phyloP scores from a whole-genome alignment of 2,113 vertebrate species.

The Illadopsis cleaveri region DNA sequence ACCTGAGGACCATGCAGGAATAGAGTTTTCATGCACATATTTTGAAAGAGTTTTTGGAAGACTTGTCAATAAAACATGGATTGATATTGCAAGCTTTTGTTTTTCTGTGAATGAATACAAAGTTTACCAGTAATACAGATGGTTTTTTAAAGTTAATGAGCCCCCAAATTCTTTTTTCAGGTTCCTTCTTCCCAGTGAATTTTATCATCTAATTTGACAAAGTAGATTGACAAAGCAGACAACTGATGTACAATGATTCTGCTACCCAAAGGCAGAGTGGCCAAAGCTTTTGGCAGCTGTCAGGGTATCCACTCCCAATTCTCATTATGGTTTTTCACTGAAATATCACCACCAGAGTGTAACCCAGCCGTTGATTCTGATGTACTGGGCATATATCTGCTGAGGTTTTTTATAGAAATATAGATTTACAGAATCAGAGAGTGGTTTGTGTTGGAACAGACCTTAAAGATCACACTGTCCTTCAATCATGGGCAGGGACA shows the following conservation, averaged over 20 bases:
- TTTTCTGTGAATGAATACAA: rapidly evolving
- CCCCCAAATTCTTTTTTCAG: neutral
- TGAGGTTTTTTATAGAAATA: neutral
- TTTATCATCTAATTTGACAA: neutral
- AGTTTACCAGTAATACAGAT: neutral
- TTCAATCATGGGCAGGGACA: rapidly evolving
- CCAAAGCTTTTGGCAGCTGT: neutral
- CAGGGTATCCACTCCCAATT: rapidly evolving
- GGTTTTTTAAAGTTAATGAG: neutral
- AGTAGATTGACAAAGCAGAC: neutral
- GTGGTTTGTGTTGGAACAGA: neutral
- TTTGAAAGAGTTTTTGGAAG: neutral
- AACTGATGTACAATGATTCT: neutral
- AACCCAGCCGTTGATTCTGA: neutral
- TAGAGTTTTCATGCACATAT: neutral
- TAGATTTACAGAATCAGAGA: neutral
- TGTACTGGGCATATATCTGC: neutral
- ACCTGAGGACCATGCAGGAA: neutral
- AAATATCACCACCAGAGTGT: neutral
- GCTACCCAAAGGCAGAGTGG: neutral
- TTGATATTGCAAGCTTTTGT: rapidly evolving
- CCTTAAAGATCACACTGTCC: neutral
- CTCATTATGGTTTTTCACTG: neutral
- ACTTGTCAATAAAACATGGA: neutral
- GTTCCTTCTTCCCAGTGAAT: neutral